Evolutionary conservation across 64 coral and sea anemone species (phyloP).

Genomic region (Porites australiensis): DNA sequence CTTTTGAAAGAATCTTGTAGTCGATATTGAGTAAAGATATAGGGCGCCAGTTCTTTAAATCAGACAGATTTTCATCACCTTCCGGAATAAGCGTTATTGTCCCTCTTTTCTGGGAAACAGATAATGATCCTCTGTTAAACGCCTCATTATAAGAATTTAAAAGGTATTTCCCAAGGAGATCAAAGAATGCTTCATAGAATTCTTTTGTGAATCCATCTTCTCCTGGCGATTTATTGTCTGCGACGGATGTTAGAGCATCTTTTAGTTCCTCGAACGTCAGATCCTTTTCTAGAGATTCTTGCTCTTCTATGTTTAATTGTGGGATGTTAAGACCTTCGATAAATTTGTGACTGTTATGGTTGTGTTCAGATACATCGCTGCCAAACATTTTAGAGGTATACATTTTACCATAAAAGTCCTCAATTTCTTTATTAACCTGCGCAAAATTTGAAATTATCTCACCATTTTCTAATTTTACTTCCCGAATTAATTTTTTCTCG

Average conservation of each 20-base stretch:
- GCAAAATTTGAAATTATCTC: constrained; percentile 6
- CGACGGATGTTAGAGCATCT: background rate
- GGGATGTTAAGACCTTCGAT: background rate
- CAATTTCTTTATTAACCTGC: constrained; percentile 4
- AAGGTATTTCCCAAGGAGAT: background rate
- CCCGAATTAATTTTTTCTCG: background rate
- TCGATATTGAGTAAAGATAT: background rate
- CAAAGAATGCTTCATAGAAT: background rate
- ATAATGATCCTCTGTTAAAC: background rate
- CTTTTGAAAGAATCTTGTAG: background rate
- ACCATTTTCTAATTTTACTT: constrained; percentile 61
- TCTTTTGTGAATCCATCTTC: background rate
- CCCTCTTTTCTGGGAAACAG: background rate
- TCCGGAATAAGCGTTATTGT: background rate
- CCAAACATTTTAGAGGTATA: too few species aligned
- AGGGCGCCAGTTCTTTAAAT: too few species aligned
- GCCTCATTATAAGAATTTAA: background rate
- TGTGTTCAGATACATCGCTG: too few species aligned
- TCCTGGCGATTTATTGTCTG: background rate
- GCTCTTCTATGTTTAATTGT: background rate
- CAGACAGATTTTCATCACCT: background rate
- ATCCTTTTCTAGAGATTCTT: background rate
- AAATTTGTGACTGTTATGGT: too few species aligned
- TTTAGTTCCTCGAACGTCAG: background rate
- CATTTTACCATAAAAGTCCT: constrained; percentile 37